phyloP scores from a whole-genome alignment of 2,888 invertebrate genomes.

The Eupithecia exiguata region DNA sequence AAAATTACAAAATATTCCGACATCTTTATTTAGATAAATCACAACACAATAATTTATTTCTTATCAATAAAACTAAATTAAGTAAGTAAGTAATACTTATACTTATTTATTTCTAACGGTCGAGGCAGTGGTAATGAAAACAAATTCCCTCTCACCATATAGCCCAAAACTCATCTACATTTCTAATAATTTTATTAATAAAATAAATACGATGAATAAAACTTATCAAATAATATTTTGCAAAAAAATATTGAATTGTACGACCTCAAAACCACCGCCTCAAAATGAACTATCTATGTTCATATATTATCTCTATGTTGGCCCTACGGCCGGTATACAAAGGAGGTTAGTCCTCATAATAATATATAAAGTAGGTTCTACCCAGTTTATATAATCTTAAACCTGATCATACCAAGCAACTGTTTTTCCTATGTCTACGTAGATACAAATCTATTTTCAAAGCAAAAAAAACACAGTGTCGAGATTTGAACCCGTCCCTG shows the following conservation, averaged over 20 bases:
- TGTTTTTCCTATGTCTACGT: not conserved
- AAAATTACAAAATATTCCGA: conserved; percentile 8
- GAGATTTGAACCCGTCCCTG: not conserved
- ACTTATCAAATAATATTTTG: not conserved
- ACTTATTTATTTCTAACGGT: conserved; percentile 42
- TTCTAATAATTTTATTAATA: not conserved
- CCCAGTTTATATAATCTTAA: not conserved
- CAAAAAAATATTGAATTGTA: not conserved
- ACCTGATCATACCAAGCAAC: not conserved
- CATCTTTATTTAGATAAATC: not conserved
- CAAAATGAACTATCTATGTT: conserved; percentile 55
- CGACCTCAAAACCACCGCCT: conserved; percentile 73
- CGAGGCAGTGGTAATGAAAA: conserved; percentile 76
- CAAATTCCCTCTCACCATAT: conserved; percentile 16
- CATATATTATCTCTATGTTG: not conserved
- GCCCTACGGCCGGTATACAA: conserved; percentile 5
- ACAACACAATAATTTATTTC: conserved; percentile 13
- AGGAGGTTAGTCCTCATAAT: not conserved
- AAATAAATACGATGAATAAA: conserved; percentile 1
- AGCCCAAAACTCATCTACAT: not conserved
- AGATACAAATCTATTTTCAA: not conserved
- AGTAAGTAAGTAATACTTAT: not conserved
- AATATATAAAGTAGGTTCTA: not conserved
- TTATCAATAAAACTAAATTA: not conserved
- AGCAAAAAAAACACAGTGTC: not conserved